phyloP scores from a whole-genome alignment of 2,797 vertebrate genomes.

The Furcifer pardalis region DNA sequence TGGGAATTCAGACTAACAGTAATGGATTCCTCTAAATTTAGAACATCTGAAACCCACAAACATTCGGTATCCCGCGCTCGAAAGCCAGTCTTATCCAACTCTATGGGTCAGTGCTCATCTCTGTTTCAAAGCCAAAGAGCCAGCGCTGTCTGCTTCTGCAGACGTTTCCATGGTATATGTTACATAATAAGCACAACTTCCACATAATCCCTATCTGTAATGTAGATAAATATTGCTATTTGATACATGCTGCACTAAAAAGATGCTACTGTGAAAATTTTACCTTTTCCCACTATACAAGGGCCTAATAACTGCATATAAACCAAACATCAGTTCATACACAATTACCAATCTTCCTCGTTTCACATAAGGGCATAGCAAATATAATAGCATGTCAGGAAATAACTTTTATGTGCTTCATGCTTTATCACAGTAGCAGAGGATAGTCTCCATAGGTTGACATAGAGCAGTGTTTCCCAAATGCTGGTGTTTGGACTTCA shows the following conservation, averaged over 20 bases:
- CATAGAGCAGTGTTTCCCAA: too few species aligned
- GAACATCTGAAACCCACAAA: slow-evolving; percentile 53
- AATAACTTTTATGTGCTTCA: not conserved
- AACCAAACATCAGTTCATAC: slow-evolving; percentile 3
- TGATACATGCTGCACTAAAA: not conserved
- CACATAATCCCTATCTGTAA: slow-evolving; percentile 12
- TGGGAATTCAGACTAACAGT: slow-evolving; percentile 41
- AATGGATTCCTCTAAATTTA: slow-evolving; percentile 58
- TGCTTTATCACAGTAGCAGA: not conserved
- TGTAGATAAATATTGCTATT: slow-evolving; percentile 26
- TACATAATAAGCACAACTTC: slow-evolving; percentile 58
- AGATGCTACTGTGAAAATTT: not conserved
- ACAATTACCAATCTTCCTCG: not conserved
- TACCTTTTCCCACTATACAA: not conserved
- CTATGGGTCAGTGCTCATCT: too few species aligned
- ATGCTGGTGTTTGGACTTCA: too few species aligned
- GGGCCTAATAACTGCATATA: not conserved
- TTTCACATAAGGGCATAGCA: not conserved
- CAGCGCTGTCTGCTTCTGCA: too few species aligned
- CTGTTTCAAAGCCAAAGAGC: too few species aligned
- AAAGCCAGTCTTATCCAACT: too few species aligned
- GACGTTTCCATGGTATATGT: too few species aligned
- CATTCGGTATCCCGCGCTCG: too few species aligned
- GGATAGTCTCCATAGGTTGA: not conserved
- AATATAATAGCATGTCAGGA: not conserved